phyloP scores from a whole-genome alignment of 2,888 invertebrate genomes.

The Diarsia mendica region DNA sequence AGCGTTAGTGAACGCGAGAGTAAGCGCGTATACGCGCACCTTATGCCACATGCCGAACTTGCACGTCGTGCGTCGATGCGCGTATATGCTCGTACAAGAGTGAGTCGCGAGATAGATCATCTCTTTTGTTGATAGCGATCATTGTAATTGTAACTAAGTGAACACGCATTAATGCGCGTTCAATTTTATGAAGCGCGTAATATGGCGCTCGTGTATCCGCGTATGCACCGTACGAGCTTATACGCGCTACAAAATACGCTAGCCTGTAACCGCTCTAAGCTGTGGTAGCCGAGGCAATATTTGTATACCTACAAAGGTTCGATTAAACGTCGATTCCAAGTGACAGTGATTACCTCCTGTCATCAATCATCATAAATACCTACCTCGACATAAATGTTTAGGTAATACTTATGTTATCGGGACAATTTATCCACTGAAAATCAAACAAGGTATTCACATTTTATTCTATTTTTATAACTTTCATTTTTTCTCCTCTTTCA shows the following conservation, averaged over 20 bases:
- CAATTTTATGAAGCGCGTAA: no score
- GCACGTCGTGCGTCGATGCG: neutral
- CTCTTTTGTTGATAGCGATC: neutral
- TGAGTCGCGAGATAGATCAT: neutral
- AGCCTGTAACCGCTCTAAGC: neutral
- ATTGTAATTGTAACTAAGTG: neutral
- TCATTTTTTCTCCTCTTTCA: neutral
- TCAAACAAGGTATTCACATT: neutral
- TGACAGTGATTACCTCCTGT: neutral
- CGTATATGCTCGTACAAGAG: neutral
- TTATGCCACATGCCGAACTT: neutral
- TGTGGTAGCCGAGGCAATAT: neutral
- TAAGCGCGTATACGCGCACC: neutral
- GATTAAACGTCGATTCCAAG: neutral
- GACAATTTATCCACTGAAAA: neutral
- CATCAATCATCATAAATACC: neutral
- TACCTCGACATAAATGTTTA: neutral
- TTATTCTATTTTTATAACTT: neutral
- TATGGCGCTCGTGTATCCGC: no score
- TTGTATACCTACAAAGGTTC: neutral
- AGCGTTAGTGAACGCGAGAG: neutral
- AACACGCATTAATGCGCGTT: neutral
- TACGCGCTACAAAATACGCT: neutral
- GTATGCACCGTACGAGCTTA: neutral
- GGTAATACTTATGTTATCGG: neutral